Evolutionary conservation across 2,888 invertebrate genomes (phyloP), one percentile per base, ranked within the genome.

Genomic region (Andrena trimmerana): DNA sequence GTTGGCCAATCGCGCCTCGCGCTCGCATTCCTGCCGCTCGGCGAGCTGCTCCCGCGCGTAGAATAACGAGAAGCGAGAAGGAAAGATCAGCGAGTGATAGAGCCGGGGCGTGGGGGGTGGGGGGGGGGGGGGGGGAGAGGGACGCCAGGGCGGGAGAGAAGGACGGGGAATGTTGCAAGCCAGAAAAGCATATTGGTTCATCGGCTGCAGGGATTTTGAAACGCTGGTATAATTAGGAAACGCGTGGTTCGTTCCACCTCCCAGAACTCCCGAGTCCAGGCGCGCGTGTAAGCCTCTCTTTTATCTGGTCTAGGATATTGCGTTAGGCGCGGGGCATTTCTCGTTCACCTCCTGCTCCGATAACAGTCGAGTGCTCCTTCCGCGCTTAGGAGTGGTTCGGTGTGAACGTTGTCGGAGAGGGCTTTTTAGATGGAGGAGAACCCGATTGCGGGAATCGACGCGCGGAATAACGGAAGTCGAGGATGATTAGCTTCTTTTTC

Each of bases 151-250:
- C 42, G 59, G 78, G 70, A 59, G 78, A 68, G 73, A 74, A 77
- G 74, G 60, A 71, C 76, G 71, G 84, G 79, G 88, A 88, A 83
- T 88, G 93, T 92, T 89, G 92, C 90, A 92, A 93, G 92, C 86
- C 91, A 91, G 91, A 92, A 92, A 93, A 92, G 91, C 90, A 91
- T 93, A 93, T 93, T 93, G 93, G 93, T 93, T 93, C 93, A 93
- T 93, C 93, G 93, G 91, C 92, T 92, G 88, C 83, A 84, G 73
- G 85, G 86, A 89, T 93, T 93, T 93, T 93, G 93, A 93, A 93
- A 93, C 90, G 85, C 87, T 89, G 89, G 90, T 91, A 90, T 92
- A 93, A 93, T 93, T 93, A 93, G 91, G 92, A 92, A 93, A 93
- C 89, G 91, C 89, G 88, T 89, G 89, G 79, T 83, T 84, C 82